Percentiles rank a stretch among this genome's conserved stretches.
Conservation (phyloP, 2,888 invertebrate genomes). For the Hymenopus coronatus region DNA sequence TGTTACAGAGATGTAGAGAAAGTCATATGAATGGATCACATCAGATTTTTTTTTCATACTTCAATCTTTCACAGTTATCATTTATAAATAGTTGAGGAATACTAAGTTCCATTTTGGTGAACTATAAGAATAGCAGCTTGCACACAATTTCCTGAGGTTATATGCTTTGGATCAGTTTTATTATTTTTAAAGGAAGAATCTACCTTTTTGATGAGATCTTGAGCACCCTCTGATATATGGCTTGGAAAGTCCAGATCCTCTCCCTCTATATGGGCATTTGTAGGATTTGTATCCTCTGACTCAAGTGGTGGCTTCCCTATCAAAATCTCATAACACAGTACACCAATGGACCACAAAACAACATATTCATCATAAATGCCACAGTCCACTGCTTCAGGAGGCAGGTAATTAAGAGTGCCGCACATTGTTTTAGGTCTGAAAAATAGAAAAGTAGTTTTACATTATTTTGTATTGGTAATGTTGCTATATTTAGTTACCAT, state of each 20-base stretch:
- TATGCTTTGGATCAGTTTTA: too few relatives aligned
- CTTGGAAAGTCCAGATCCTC: constrained; percentile 66
- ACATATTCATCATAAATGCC: constrained; percentile 77
- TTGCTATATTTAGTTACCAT: too few relatives aligned
- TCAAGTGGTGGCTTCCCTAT: constrained; percentile 94
- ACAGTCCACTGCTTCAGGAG: constrained; percentile 93
- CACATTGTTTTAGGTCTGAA: constrained; percentile 84
- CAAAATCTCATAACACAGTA: constrained; percentile 88
- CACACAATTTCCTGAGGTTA: too few relatives aligned
- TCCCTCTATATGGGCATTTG: constrained; percentile 67
- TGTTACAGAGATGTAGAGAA: too few relatives aligned
- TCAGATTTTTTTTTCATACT: too few relatives aligned
- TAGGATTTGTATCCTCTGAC: constrained; percentile 63
- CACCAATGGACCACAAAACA: constrained; percentile 94
- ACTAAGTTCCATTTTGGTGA: too few relatives aligned
- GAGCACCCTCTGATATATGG: constrained; percentile 64
- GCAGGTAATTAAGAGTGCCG: constrained; percentile 91
- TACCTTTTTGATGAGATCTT: constrained; percentile 75
- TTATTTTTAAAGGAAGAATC: too few relatives aligned
- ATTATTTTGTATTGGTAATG: neutral
- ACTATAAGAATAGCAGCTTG: too few relatives aligned
- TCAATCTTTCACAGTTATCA: too few relatives aligned
- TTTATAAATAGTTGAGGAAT: too few relatives aligned
- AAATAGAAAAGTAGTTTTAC: constrained; percentile 27
- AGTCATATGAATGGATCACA: too few relatives aligned